These are phyloP conservation scores for Brachionus rotundiformis DNA, from an alignment of 1,140 invertebrate genomes.

Conservation along the genomic window DNA sequence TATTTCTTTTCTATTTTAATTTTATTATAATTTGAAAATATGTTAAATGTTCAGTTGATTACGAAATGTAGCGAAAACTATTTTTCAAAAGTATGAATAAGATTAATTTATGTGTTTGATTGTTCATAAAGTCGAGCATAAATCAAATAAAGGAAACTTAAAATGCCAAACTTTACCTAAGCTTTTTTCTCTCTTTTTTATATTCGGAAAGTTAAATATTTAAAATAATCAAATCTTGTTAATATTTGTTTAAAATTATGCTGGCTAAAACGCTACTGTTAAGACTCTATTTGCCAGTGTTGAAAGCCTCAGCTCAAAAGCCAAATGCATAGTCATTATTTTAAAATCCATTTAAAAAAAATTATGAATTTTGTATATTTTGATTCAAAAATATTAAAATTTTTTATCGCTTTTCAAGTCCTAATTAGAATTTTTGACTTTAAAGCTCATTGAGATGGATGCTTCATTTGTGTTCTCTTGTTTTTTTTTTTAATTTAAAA, in stretches of 20 bases:
- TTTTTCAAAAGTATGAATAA: background rate
- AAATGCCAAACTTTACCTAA: background rate
- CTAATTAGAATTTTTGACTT: constrained; percentile 19
- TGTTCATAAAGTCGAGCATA: background rate
- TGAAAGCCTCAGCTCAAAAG: background rate
- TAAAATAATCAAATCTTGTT: background rate
- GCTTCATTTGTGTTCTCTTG: background rate
- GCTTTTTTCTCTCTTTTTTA: no score
- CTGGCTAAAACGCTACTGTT: background rate
- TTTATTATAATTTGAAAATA: background rate
- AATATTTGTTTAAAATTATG: background rate
- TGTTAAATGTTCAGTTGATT: background rate
- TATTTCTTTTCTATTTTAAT: background rate
- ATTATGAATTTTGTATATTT: constrained; percentile 22
- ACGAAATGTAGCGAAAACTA: background rate
- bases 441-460: background rate
- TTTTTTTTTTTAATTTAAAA: constrained; percentile 15
- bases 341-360: constrained; percentile 11
- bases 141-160: constrained; percentile 12
- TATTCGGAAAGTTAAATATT: background rate
- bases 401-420: constrained; percentile 19
- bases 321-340: constrained; percentile 33
- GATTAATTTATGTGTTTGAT: constrained; percentile 15
- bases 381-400: constrained; percentile 13
- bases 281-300: background rate